Evolutionary conservation across 30 jellyfish, hydroid and myxozoan species (phyloP), one percentile per base, ranked within the genome.

Genomic region (Morbakka virulenta): DNA sequence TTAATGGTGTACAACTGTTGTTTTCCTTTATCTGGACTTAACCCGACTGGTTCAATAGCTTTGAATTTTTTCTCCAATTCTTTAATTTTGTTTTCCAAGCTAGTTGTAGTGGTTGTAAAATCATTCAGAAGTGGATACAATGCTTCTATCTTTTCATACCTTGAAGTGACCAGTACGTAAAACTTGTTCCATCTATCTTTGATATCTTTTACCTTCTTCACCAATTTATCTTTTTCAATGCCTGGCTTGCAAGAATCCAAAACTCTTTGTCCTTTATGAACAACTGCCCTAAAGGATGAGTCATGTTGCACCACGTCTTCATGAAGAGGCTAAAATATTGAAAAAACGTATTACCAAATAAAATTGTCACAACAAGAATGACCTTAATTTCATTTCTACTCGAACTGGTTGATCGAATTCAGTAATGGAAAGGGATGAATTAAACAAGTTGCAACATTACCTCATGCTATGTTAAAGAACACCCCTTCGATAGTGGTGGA

Each of bases 151-250:
- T 67, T 73, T 12, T 90, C 95, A 34, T 65, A 77, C 30, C 96
- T 74, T 50, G 79, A 90, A 33, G 62, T 76, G n/a, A 91, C 82
- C 17, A 50, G 21, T 11, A 80, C 81, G 32, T 74, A 36, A 6
- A 78, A 87, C 67, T 90, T 90, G 62, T 68, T 70, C 91, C 88
- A 90, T 1, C 98, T 89, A 17, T 90, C 98, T n/a, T 94, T 73
- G 70, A 79, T 41, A 28, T 84, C 91, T 57, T 80, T 67, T 28
- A 90, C 29, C 52, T 70, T 72, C 74, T 69, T 72, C 1, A 80
- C 50, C 33, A 48, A 22, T 32, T 70, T 64, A 29, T 75, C 95
- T 61, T 69, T 83, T 53, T 82, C 95, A 3, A 79, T 48, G 6
- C 90, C 94, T 0, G 96, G 69, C 6, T 81, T 67, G 31, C 50